A percentile compares a stretch with the other conserved stretches of the same genome.
phyloP scores from a whole-genome alignment of 1,140 invertebrate genomes.

The Danaus melanippus region DNA sequence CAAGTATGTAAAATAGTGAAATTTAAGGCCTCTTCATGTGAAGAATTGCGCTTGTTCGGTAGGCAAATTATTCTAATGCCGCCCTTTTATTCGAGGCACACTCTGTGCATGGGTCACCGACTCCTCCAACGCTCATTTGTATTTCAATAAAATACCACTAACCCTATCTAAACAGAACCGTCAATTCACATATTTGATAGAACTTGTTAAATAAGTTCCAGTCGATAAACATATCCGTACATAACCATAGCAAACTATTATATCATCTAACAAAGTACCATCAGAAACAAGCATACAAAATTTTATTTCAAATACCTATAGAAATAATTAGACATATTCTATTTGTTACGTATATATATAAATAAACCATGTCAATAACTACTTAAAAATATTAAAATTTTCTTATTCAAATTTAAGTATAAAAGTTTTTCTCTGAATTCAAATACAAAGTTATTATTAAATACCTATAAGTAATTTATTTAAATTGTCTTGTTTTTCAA shows the following conservation, averaged over 20 bases:
- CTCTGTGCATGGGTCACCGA: slow-evolving; percentile 40
- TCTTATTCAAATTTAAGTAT: neutral
- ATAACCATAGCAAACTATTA: no score
- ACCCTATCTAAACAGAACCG: slow-evolving; percentile 64
- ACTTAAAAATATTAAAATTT: no score
- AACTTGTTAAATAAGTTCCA: slow-evolving; percentile 20
- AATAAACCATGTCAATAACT: no score
- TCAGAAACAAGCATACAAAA: no score
- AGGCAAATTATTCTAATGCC: slow-evolving; percentile 68
- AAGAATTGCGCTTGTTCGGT: slow-evolving; percentile 66
- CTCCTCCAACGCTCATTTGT: slow-evolving; percentile 62
- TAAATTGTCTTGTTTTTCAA: no score
- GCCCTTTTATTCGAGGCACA: slow-evolving; percentile 69
- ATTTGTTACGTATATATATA: no score
- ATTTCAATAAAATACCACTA: slow-evolving; percentile 69
- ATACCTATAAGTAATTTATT: no score
- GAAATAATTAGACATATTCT: no score
- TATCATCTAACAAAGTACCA: no score
- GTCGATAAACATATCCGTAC: slow-evolving; percentile 6
- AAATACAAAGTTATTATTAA: no score
- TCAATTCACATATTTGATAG: slow-evolving; percentile 40
- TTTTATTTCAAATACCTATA: no score
- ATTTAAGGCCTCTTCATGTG: slow-evolving; percentile 70
- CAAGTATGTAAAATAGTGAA: slow-evolving; percentile 70
- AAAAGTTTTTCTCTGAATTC: neutral